A percentile compares a stretch with the other conserved stretches of the same genome.
These are phyloP conservation scores for Stegodyphus mimosarum DNA, from an alignment of 1,140 invertebrate genomes.

Conservation along the genomic window DNA sequence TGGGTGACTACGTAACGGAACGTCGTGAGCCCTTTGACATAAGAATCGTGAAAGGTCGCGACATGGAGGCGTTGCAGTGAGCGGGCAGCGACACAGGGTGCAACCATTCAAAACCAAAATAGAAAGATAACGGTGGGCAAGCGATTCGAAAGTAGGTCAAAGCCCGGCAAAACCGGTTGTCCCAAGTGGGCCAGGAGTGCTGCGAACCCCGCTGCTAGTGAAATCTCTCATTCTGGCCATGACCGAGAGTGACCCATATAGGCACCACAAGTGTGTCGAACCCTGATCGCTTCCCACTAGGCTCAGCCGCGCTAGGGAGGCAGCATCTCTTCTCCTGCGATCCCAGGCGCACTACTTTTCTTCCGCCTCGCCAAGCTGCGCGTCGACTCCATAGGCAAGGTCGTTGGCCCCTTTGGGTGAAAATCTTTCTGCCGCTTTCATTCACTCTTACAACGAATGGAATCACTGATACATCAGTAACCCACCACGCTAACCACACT, in stretches of 20 bases:
- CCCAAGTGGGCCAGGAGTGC: constrained; percentile 50
- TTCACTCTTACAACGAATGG: not conserved
- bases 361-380: constrained; percentile 3
- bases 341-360: not conserved
- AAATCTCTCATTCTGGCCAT: constrained; percentile 52
- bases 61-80: too few relatives aligned
- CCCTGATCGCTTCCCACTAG: constrained; percentile 21
- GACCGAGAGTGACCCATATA: constrained; percentile 53
- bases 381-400: not conserved
- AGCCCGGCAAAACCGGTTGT: constrained; percentile 35
- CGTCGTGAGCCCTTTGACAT: constrained; percentile 34
- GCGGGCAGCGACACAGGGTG: constrained; percentile 3
- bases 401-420: constrained; percentile 28
- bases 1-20: too few relatives aligned
- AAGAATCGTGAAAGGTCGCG: constrained; percentile 6
- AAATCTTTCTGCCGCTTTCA: not conserved
- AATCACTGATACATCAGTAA: not conserved
- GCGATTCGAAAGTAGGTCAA: constrained; percentile 45
- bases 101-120: constrained; percentile 34
- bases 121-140: constrained; percentile 10
- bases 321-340: not conserved
- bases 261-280: constrained; percentile 45
- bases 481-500: constrained; percentile 15
- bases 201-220: constrained; percentile 35
- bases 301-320: not conserved